Base-by-base conservation (phyloP, 2,113 vertebrate genomes). In the Heptranchias perlo region DNA sequence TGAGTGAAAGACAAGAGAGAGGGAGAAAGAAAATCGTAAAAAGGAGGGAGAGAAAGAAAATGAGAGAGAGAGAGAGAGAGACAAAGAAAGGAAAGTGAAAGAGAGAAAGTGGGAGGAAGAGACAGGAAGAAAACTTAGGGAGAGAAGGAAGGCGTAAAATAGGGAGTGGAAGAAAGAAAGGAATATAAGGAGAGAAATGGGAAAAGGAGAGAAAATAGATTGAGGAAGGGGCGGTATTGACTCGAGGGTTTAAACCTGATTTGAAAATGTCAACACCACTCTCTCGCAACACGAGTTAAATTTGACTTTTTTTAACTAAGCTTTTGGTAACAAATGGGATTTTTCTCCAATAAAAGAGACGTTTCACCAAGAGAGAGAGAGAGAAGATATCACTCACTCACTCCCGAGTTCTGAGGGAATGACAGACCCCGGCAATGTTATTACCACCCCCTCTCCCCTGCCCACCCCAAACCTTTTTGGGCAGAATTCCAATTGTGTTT, bases 401-500 rank as follows among this genome's bases (percentile, higher is more conserved):
- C 8, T 95, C 62, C 25, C 23, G 3, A 95, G 25, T 95, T 65
- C 44, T 49, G 23, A 13, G 62, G 28, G 58, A 14, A 7, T 23
- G 47, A 69, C 10, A 67, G 62, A 67, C 28, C 31, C 62, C 2
- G 93, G 44, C 1, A 39, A 65, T 14, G 58, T 94, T 64, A 44
- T 23, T 18, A 62, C 14, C 35, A 13, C 89, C 11, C 18, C 39
- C 58, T 21, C 16, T n/a, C 21, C 58, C 35, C 89, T 62, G 58
- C 54, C 6, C 6, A 61, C 89, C 54, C 6, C 6, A 61, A 91
- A 91, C 52, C 87, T n/a, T n/a, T 35, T 39, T 28, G 62, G n/a
- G 44, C 64, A 67, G 62, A 49, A 67, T 95, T 69, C 98, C 98
- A 99, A 64, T 99, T 99, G 98, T 99, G 98, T 99, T 98, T 98